Evolutionary conservation across 2,113 vertebrate genomes (phyloP), one percentile per base, ranked within the genome.

Genomic region (Malurus cyaneus): DNA sequence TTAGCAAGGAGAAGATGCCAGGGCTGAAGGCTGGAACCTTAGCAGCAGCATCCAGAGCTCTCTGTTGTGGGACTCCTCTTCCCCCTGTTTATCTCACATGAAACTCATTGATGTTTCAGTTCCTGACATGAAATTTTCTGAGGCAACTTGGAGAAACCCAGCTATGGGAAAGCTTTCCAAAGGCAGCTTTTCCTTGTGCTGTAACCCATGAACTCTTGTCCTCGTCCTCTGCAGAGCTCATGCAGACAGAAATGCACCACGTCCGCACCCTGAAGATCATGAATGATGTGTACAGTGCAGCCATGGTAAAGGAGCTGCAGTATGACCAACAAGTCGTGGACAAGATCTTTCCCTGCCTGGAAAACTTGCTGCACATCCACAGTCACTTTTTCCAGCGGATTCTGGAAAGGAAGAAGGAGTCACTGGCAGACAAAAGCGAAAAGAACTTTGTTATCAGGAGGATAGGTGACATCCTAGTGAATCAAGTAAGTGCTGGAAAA

Each of bases 221-320:
- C 21, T 87, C 24, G 4, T 76, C 14, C 41, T 69, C 0, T 50
- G 5, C 97, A 99, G 99, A 99, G 96, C 91, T 99, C 46, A 99
- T 99, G 98, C 99, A 99, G 96, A 99, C 99, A 0, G 99, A 99
- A 97, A 98, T 99, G 97, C 99, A 99, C 94, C 99, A 99, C 32
- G 91, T 99, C 69, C 98, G 99, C 49, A 99, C 99, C 1, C 95
- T 99, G 96, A 99, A 99, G 95, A 99, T 99, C 95, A 99, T 99
- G 99, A 98, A 98, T 0, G 99, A 99, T 2, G 99, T 99, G 8
- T 99, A 99, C 97, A 98, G 98, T 34, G 98, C 99, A 60, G 99
- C 99, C 16, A 98, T 99, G 97, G 59, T 98, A 80, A 98, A 98
- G 21, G 99, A 99, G 9, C 94, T 99, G 86, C 98, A 99, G 74